Evolutionary conservation across 2,113 vertebrate species (phyloP).

Genomic region (Litocranius walleri): DNA sequence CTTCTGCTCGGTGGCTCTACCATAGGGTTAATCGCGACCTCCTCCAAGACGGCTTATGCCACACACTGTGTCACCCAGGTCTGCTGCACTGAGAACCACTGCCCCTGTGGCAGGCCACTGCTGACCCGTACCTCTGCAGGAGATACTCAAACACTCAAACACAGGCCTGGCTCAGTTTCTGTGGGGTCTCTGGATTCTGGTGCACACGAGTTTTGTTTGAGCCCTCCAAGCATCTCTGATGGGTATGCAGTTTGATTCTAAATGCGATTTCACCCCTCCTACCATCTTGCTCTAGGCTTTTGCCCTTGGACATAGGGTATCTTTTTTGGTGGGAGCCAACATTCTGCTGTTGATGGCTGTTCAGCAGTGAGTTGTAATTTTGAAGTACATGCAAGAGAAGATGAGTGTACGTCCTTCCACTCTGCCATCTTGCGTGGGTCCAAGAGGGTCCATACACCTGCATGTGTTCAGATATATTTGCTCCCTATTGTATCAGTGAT

Average conservation of each 20-base stretch:
- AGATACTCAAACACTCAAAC: not conserved
- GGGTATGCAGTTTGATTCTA: not conserved
- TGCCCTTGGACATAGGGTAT: not conserved
- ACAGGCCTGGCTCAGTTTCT: not conserved
- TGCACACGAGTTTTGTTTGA: not conserved
- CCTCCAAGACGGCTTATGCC: not conserved
- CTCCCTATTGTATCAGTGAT: not conserved
- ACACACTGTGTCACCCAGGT: not conserved
- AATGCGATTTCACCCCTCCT: not conserved
- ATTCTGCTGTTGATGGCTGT: not conserved
- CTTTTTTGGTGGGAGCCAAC: not conserved
- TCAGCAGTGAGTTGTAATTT: not conserved
- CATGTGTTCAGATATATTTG: not conserved
- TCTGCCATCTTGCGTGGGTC: not conserved
- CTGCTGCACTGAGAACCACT: not conserved
- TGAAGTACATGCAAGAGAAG: not conserved
- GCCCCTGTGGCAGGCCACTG: not conserved
- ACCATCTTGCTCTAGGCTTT: not conserved
- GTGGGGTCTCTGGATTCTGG: not conserved
- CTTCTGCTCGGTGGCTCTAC: rapidly evolving
- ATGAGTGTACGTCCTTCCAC: not conserved
- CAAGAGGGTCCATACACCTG: not conserved
- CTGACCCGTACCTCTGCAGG: not conserved
- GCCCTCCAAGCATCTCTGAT: not conserved
- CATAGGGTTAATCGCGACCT: not conserved